Percentiles rank a stretch among this genome's conserved stretches.
These are phyloP conservation scores for Siniperca undulata DNA, from an alignment of 2,797 vertebrate genomes.

Conservation along the genomic window DNA sequence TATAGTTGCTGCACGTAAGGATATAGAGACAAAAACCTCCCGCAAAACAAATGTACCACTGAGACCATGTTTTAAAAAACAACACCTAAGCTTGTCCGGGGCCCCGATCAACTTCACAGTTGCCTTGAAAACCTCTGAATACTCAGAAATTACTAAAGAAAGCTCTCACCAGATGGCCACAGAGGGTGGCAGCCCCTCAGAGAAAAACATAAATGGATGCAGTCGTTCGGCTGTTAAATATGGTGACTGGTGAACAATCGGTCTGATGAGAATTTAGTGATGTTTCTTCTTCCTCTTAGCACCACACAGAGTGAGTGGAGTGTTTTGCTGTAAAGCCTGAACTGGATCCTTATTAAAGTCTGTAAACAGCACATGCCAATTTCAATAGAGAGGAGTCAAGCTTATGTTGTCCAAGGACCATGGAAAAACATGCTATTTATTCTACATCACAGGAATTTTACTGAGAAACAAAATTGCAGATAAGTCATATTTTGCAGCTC, in stretches of 20 bases:
- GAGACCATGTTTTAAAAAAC: slow-evolving; percentile 1
- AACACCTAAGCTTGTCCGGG: background rate
- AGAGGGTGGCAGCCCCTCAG: slow-evolving; percentile 11
- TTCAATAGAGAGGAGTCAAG: background rate
- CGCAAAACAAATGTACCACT: background rate
- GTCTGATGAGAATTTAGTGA: slow-evolving; percentile 8
- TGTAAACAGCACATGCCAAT: background rate
- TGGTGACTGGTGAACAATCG: background rate
- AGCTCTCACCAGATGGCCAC: slow-evolving; percentile 34
- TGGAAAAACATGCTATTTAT: background rate
- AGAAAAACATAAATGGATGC: slow-evolving; percentile 11
- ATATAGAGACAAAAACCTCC: background rate
- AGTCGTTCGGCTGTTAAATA: background rate
- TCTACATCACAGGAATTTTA: background rate
- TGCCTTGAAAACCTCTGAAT: slow-evolving; percentile 11
- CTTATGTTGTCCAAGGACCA: background rate
- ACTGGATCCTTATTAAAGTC: background rate
- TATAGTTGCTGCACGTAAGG: background rate
- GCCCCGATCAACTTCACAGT: background rate
- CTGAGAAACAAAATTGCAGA: background rate
- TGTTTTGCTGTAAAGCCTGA: background rate
- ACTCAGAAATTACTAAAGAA: slow-evolving; percentile 22
- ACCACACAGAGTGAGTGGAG: background rate
- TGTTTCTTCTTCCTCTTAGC: background rate
- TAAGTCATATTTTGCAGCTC: background rate